Conservation (phyloP, 2,888 invertebrate genomes). For the Melanargia galathea region DNA sequence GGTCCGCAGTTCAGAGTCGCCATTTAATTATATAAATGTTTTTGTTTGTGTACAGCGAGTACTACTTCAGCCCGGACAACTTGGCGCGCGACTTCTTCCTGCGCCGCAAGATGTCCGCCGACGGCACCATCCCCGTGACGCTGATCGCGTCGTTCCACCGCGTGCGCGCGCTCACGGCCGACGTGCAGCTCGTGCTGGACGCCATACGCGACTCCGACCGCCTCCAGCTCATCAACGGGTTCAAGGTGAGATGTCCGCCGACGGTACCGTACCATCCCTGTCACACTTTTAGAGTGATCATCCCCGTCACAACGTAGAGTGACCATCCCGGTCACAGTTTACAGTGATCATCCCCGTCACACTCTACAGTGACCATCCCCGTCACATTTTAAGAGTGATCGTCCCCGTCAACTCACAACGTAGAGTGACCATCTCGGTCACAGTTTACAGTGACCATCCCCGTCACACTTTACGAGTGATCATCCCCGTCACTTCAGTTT, state of each 20-base stretch:
- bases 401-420: too few relatives aligned
- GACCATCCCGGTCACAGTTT: neutral
- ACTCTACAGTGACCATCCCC: too few relatives aligned
- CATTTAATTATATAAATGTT: neutral
- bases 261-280: neutral
- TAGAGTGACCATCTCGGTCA: too few relatives aligned
- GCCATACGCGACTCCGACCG: conserved; percentile 93
- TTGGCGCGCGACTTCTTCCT: conserved; percentile 97
- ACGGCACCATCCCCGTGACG: conserved; percentile 96
- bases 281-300: too few relatives aligned
- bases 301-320: too few relatives aligned
- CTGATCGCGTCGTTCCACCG: conserved; percentile 98
- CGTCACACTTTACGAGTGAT: too few relatives aligned
- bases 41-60: conserved; percentile 88
- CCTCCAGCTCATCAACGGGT: conserved; percentile 89
- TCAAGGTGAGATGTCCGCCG: conserved; percentile 80
- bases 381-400: too few relatives aligned
- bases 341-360: too few relatives aligned
- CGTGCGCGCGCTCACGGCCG: conserved; percentile 92
- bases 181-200: conserved; percentile 91
- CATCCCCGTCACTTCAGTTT: too few relatives aligned
- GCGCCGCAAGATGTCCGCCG: conserved; percentile 96
- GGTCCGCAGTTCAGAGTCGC: neutral
- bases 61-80: conserved; percentile 99
- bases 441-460: too few relatives aligned